Base-by-base conservation (phyloP, 2,113 vertebrate genomes). In the Indicator indicator region DNA sequence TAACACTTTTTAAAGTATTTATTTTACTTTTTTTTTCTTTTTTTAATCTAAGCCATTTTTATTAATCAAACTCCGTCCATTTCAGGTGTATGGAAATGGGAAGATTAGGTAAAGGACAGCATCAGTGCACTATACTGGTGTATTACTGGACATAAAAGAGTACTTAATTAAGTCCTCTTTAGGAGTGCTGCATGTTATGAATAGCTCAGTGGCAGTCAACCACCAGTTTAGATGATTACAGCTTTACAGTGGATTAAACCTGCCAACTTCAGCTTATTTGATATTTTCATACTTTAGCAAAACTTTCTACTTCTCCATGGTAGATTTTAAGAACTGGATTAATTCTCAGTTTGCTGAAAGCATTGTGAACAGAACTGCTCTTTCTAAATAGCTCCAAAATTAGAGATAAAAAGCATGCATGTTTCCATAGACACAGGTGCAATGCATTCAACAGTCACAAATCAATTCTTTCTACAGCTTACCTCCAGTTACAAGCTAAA, bases 301-400 rank as follows among this genome's bases (percentile, higher is more conserved):
- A 54, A 27, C 64, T 94, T 94, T 88, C 68, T 62, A 79, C 42
- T 83, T 50, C 73, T 19, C 55, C 86, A 52, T 27, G 56, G 68
- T 38, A 77, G 69, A 77, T 52, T 95, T 73, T 28, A 83, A 18
- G 67, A 95, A 88, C 59, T 74, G 52, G 60, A 93, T 95, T 95
- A 83, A 83, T 80, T 93, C 89, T 90, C 11, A 59, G 60, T 33
- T 80, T 73, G 32, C 72, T 71, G 33, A 77, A 80, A 83, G 19
- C n/a, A 42, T 6, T 70, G 42, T 23, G 7, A 60, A 71, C 30
- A 60, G 16, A 44, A 68, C 13, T 26, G 11, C 74, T 24, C 63
- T 73, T 64, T 72, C 44, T 54, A 84, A 91, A 76, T 7, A 72
- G 36, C 21, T 70, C 59, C 20, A 67, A 65, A 87, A 67, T 44